Evolutionary conservation across 2,113 vertebrate genomes (phyloP).

Genomic region (Heliornis fulica): DNA sequence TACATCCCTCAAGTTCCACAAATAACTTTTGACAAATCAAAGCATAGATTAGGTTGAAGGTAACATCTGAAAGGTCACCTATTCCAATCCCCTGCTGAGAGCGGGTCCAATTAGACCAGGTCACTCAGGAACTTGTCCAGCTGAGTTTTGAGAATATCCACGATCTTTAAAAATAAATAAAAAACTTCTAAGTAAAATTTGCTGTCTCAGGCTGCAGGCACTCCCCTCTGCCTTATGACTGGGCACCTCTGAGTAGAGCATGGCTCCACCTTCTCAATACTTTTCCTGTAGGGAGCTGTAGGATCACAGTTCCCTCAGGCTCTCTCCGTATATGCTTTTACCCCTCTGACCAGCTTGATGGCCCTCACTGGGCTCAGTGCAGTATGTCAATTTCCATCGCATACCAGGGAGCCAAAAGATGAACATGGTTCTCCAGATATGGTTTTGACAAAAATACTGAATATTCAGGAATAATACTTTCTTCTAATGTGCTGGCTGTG

Average conservation of each 20-base stretch:
- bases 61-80: neutral
- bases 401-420: neutral
- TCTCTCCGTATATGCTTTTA: neutral
- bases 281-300: neutral
- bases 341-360: neutral
- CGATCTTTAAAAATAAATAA: neutral
- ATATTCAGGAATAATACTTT: neutral
- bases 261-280: neutral
- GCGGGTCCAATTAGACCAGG: neutral
- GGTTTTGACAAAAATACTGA: neutral
- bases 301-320: neutral
- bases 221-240: neutral
- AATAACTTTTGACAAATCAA: neutral
- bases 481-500: neutral
- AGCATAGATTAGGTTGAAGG: neutral
- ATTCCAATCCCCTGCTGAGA: neutral
- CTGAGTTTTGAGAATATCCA: neutral
- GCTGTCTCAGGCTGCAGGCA: neutral
- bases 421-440: neutral
- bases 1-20: accelerated
- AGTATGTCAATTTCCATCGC: neutral
- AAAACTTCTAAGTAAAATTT: neutral
- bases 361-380: neutral
- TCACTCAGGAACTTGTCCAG: neutral
- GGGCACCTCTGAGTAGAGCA: neutral